These are phyloP conservation scores for Macropis europaea DNA, from an alignment of 2,888 invertebrate species.

Conservation along the genomic window DNA sequence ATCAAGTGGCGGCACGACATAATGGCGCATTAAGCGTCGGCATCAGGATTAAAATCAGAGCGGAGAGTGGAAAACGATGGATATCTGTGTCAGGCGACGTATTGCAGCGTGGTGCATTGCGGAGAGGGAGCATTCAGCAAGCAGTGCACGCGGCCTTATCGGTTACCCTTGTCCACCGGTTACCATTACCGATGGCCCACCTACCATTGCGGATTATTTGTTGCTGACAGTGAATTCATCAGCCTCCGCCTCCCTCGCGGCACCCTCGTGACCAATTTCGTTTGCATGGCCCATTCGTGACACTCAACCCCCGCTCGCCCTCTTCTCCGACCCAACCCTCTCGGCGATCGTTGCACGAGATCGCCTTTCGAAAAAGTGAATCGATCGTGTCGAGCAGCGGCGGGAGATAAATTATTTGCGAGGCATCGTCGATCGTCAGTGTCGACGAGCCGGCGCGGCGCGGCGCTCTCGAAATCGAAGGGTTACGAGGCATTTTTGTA, in stretches of 20 bases:
- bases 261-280: conserved; percentile 30
- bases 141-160: conserved; percentile 16
- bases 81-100: conserved; percentile 15
- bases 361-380: conserved; percentile 38
- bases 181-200: neutral
- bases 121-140: neutral
- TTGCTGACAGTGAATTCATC: conserved; percentile 55
- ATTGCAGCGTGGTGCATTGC: conserved; percentile 3
- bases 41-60: conserved; percentile 4
- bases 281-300: conserved; percentile 30
- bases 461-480: no score
- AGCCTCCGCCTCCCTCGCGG: conserved; percentile 1
- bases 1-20: neutral
- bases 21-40: neutral
- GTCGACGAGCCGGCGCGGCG: no score
- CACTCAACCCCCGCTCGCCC: neutral
- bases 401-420: conserved; percentile 28
- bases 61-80: conserved; percentile 1
- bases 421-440: neutral
- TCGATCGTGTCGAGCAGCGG: conserved; percentile 12
- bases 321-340: neutral
- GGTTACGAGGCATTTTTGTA: no score
- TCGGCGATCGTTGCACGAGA: neutral
- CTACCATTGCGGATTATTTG: conserved; percentile 48
- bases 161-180: conserved; percentile 14